phyloP scores from a whole-genome alignment of 2,888 invertebrate genomes.

The Nycteola revayana region DNA sequence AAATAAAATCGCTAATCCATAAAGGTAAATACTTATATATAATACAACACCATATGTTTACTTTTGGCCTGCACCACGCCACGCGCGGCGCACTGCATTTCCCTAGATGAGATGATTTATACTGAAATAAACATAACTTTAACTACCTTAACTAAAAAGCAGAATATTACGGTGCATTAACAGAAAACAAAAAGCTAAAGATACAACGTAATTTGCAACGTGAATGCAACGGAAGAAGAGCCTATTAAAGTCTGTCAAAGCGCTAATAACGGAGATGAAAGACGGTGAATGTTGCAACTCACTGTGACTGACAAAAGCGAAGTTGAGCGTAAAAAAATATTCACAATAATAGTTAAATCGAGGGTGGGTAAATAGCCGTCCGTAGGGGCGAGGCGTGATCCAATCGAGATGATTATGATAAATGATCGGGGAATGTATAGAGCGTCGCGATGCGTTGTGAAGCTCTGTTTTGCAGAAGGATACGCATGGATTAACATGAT shows the following conservation, averaged over 20 bases:
- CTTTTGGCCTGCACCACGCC: no score
- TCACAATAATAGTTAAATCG: conserved; percentile 77
- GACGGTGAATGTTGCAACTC: conserved; percentile 38
- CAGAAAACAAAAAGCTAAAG: conserved; percentile 4
- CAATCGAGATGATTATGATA: conserved; percentile 78
- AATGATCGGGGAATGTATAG: conserved; percentile 54
- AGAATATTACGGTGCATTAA: no score
- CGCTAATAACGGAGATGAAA: conserved; percentile 49
- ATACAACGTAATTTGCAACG: conserved; percentile 16
- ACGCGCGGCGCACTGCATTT: no score
- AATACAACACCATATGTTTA: no score
- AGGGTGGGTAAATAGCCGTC: conserved; percentile 70
- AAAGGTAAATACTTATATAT: no score
- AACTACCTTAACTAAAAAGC: no score
- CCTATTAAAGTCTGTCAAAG: conserved; percentile 46
- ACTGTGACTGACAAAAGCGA: conserved; percentile 50
- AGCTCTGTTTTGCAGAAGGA: conserved; percentile 9
- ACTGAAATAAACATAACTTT: no score
- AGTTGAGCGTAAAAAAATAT: conserved; percentile 63
- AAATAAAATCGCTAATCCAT: no score
- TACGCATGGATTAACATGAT: conserved; percentile 20
- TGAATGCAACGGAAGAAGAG: conserved; percentile 27
- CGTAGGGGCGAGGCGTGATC: conserved; percentile 69
- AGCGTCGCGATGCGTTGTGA: conserved; percentile 25
- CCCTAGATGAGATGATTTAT: no score